phyloP scores from a whole-genome alignment of 2,797 vertebrate species.

The Babyrousa celebensis region DNA sequence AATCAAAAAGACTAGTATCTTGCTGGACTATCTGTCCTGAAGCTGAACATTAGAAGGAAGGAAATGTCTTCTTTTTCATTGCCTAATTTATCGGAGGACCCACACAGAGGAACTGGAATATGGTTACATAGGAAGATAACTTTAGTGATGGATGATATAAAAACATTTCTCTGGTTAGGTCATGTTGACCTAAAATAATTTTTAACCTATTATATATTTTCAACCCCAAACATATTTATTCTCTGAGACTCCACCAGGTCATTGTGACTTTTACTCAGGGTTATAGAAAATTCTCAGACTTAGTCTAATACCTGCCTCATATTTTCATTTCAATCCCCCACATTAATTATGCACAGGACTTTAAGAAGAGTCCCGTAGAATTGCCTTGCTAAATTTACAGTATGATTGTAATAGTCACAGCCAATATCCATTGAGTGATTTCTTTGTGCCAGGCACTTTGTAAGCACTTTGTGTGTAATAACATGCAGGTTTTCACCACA shows the following conservation, averaged over 20 bases:
- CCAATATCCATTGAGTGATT: background rate
- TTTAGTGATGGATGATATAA: constrained; percentile 22
- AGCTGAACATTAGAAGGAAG: background rate
- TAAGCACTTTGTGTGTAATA: background rate
- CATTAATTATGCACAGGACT: background rate
- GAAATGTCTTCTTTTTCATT: background rate
- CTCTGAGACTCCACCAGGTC: constrained; percentile 2
- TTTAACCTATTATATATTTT: constrained; percentile 52
- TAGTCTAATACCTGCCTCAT: background rate
- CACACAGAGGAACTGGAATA: background rate
- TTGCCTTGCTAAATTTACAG: background rate
- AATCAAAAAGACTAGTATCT: background rate
- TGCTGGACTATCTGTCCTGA: background rate
- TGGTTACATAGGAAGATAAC: constrained; percentile 9
- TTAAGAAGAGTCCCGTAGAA: background rate
- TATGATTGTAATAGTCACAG: background rate
- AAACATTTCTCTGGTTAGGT: constrained; percentile 46
- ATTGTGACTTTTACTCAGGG: constrained; percentile 43
- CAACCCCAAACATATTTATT: constrained; percentile 26
- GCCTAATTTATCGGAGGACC: background rate
- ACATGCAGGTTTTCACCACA: background rate
- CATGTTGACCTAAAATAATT: constrained; percentile 27
- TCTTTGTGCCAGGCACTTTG: background rate
- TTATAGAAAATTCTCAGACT: background rate
- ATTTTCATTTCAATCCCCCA: background rate